Conservation (phyloP, 2,888 invertebrate species). For the Athalia cordata region DNA sequence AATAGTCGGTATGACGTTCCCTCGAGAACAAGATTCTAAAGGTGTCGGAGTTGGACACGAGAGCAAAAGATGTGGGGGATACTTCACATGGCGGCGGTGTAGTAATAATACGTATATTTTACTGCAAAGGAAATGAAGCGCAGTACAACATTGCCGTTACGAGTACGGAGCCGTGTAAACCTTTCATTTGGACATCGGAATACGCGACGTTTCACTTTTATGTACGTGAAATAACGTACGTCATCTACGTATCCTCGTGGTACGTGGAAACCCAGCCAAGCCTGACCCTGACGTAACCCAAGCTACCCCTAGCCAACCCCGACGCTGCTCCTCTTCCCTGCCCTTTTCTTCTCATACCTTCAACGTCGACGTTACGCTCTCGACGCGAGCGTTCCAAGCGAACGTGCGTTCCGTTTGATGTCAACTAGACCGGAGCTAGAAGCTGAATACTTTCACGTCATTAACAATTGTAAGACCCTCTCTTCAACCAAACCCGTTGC, state of each 20-base stretch:
- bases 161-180: slow-evolving; percentile 20
- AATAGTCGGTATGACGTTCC: background rate
- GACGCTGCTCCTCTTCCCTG: background rate
- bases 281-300: slow-evolving; percentile 4
- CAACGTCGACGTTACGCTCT: slow-evolving; percentile 13
- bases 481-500: slow-evolving; percentile 24
- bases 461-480: slow-evolving; percentile 30
- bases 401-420: slow-evolving; percentile 24
- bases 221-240: slow-evolving; percentile 10
- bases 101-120: slow-evolving; percentile 25
- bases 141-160: slow-evolving; percentile 13
- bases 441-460: slow-evolving; percentile 38
- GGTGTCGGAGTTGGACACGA: background rate
- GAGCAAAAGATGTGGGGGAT: background rate
- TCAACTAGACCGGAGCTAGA: slow-evolving; percentile 34
- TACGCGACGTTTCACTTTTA: slow-evolving; percentile 26
- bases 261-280: background rate
- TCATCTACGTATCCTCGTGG: background rate
- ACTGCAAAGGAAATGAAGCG: background rate
- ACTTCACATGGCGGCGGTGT: background rate
- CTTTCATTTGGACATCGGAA: slow-evolving; percentile 18
- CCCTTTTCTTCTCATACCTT: background rate
- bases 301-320: background rate
- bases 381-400: background rate
- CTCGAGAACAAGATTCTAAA: background rate